Evolutionary conservation across 1,140 invertebrate genomes (phyloP).

Genomic region (Wiebesia pumilae): DNA sequence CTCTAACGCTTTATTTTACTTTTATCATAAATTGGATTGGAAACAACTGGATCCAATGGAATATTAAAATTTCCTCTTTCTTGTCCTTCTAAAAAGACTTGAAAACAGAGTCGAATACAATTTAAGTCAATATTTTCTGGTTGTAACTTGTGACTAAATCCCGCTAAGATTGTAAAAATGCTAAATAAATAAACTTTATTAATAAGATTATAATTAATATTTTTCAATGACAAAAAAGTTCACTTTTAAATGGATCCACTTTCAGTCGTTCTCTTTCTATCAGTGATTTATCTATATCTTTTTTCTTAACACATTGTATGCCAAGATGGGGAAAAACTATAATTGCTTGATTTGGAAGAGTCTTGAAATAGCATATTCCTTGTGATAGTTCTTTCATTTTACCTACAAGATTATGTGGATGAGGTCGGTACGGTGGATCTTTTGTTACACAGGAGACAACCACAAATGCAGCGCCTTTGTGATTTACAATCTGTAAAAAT

Average conservation of each 20-base stretch:
- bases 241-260: slow-evolving; percentile 96
- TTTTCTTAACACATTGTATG: slow-evolving; percentile 97
- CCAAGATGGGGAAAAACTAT: slow-evolving; percentile 92
- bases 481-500: slow-evolving; percentile 77
- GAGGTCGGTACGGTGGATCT: slow-evolving; percentile 90
- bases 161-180: slow-evolving; percentile 78
- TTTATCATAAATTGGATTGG: slow-evolving; percentile 95
- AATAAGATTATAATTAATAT: too few relatives aligned
- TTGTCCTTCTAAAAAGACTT: slow-evolving; percentile 91
- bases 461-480: slow-evolving; percentile 88
- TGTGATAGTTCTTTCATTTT: slow-evolving; percentile 89
- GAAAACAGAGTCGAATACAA: slow-evolving; percentile 95
- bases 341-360: slow-evolving; percentile 84
- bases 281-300: slow-evolving; percentile 91
- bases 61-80: slow-evolving; percentile 77
- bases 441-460: slow-evolving; percentile 97
- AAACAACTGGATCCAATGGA: slow-evolving; percentile 89
- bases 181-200: slow-evolving; percentile 1
- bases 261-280: slow-evolving; percentile 87
- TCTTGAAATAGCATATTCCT: slow-evolving; percentile 91
- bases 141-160: slow-evolving; percentile 88
- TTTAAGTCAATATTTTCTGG: slow-evolving; percentile 93
- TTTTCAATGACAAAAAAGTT: not conserved
- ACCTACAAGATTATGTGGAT: slow-evolving; percentile 96
- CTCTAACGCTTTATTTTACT: slow-evolving; percentile 77